Percentiles rank a stretch among this genome's conserved stretches.
Evolutionary conservation across 1,140 invertebrate genomes (phyloP).

Genomic region (Drosophila pruinosa): DNA sequence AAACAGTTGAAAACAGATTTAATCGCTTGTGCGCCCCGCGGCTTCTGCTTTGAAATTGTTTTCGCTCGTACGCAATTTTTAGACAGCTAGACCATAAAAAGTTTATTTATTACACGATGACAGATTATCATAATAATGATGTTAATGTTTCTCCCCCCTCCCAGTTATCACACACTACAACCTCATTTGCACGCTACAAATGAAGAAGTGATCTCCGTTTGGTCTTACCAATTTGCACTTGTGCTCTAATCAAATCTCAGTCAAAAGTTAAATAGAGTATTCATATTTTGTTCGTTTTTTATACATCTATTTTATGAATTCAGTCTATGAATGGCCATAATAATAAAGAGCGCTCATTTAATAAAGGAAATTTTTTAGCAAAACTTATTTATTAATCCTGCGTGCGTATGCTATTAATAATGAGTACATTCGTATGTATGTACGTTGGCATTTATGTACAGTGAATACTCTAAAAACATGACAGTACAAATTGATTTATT

Average conservation of each 20-base stretch:
- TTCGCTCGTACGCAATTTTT: not conserved
- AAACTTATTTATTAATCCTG: constrained; percentile 44
- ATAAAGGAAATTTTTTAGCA: constrained; percentile 42
- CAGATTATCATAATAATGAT: constrained; percentile 23
- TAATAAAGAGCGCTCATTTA: constrained; percentile 4
- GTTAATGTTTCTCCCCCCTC: constrained; percentile 1
- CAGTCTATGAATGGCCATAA: constrained; percentile 15
- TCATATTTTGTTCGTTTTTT: not conserved
- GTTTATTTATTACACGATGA: constrained; percentile 59
- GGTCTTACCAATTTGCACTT: constrained; percentile 59
- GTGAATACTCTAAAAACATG: not conserved
- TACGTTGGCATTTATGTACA: not conserved
- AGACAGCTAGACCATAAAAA: constrained; percentile 41
- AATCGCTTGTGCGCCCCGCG: constrained; percentile 32
- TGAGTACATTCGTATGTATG: not conserved
- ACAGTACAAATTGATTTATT: not conserved
- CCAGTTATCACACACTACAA: not conserved
- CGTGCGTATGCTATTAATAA: constrained; percentile 23
- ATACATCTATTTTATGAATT: constrained; percentile 6
- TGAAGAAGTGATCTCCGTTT: constrained; percentile 54
- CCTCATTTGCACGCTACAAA: not conserved
- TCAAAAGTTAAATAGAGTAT: constrained; percentile 38
- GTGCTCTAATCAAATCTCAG: constrained; percentile 68
- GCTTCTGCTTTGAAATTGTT: constrained; percentile 18
- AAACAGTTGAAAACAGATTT: constrained; percentile 51